phyloP scores from a whole-genome alignment of 2,113 vertebrate genomes.

The Marmota flaviventris region DNA sequence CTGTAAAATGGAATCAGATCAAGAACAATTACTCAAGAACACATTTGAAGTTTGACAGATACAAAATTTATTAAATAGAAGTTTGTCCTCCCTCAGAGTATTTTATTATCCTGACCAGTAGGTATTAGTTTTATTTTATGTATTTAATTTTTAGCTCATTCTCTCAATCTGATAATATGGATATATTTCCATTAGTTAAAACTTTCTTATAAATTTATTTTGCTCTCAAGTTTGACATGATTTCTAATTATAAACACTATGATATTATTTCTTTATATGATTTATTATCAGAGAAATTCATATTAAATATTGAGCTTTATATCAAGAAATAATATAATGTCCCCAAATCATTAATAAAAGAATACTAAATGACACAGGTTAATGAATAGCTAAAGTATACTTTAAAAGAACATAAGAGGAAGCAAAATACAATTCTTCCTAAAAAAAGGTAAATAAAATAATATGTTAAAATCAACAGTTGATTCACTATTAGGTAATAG shows the following conservation, averaged over 20 bases:
- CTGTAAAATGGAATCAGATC: constrained; percentile 25
- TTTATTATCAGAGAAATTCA: background rate
- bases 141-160: constrained; percentile 25
- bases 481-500: background rate
- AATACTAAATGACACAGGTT: background rate
- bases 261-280: background rate
- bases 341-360: background rate
- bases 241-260: background rate
- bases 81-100: background rate
- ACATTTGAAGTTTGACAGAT: background rate
- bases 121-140: background rate
- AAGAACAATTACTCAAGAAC: background rate
- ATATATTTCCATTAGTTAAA: background rate
- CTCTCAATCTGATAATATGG: background rate
- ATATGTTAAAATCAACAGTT: background rate
- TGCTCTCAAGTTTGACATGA: background rate
- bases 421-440: background rate
- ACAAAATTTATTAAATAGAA: constrained; percentile 2
- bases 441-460: background rate
- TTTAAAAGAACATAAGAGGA: background rate
- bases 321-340: background rate
- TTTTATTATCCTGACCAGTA: background rate
- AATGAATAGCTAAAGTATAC: background rate
- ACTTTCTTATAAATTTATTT: background rate
- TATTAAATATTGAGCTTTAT: background rate